Evolutionary conservation across 2,888 invertebrate species (phyloP).

Genomic region (Ischnura elegans): DNA sequence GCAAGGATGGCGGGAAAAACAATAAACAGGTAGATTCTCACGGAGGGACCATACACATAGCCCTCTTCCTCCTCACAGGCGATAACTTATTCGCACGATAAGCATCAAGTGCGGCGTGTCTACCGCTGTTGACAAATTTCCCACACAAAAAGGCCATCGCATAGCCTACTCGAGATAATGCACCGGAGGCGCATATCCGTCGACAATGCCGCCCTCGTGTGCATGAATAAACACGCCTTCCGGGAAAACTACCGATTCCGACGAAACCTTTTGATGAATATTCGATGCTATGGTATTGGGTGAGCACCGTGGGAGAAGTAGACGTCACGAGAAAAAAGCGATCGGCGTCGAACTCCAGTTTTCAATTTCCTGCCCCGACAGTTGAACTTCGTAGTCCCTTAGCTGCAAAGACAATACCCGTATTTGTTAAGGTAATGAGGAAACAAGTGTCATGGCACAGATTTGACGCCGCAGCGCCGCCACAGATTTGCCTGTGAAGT

Average conservation of each 20-base stretch:
- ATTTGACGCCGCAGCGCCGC: too few species aligned
- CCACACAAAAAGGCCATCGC: not conserved
- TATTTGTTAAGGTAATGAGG: too few species aligned
- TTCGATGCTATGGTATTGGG: not conserved
- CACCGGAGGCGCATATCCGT: not conserved
- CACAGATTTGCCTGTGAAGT: too few species aligned
- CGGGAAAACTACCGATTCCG: not conserved
- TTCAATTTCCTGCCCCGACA: too few species aligned
- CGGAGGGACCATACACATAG: too few species aligned
- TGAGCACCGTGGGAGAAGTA: not conserved
- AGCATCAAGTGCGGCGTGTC: not conserved
- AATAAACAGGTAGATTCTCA: not conserved
- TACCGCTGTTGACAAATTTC: not conserved
- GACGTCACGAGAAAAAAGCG: not conserved
- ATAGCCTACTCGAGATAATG: not conserved
- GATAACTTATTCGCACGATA: not conserved
- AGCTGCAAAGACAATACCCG: too few species aligned
- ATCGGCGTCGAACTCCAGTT: too few species aligned
- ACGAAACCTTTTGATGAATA: not conserved
- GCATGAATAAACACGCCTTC: not conserved
- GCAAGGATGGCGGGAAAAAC: not conserved
- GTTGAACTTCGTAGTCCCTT: too few species aligned
- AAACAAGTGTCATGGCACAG: too few species aligned
- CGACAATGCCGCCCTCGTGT: not conserved
- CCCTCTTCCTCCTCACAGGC: not conserved